phyloP scores from a whole-genome alignment of 1,140 invertebrate genomes.

The Phenacoccus solenopsis region DNA sequence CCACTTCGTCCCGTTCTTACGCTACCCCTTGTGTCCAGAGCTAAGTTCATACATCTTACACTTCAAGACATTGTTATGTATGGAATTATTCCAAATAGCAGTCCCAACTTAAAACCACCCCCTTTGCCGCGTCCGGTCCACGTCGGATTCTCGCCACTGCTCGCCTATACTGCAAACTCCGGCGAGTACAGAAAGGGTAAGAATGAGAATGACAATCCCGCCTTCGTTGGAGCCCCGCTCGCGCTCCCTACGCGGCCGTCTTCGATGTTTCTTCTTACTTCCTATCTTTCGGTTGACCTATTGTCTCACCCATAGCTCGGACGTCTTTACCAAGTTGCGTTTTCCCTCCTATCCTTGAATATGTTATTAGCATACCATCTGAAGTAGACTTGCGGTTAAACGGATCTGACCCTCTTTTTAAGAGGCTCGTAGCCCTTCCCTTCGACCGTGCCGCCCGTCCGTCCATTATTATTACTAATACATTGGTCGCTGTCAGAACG shows the following conservation, averaged over 20 bases:
- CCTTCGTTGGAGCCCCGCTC: neutral
- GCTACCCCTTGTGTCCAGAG: conserved; percentile 16
- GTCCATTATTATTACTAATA: conserved; percentile 9
- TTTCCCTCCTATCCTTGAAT: conserved; percentile 13
- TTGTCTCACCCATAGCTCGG: conserved; percentile 16
- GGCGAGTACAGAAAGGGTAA: conserved; percentile 8
- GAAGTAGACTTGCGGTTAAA: conserved; percentile 17
- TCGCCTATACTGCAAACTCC: neutral
- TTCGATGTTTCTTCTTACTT: conserved; percentile 14
- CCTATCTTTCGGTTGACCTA: conserved; percentile 17
- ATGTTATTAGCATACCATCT: conserved; percentile 18
- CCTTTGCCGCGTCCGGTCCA: neutral
- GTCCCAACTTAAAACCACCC: conserved; percentile 9
- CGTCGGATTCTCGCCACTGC: too few relatives aligned
- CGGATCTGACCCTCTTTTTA: conserved; percentile 17
- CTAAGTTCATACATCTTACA: conserved; percentile 17
- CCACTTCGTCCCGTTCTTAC: neutral
- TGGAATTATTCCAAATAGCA: conserved; percentile 16
- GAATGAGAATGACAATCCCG: conserved; percentile 17
- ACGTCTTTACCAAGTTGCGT: conserved; percentile 16
- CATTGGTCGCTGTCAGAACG: conserved; percentile 12
- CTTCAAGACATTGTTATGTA: conserved; percentile 18
- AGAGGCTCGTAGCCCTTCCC: conserved; percentile 10
- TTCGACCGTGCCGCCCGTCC: neutral
- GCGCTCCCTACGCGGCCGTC: neutral